Base-by-base conservation (phyloP, 2,797 vertebrate species). In the Poeciliopsis paucimaculata region DNA sequence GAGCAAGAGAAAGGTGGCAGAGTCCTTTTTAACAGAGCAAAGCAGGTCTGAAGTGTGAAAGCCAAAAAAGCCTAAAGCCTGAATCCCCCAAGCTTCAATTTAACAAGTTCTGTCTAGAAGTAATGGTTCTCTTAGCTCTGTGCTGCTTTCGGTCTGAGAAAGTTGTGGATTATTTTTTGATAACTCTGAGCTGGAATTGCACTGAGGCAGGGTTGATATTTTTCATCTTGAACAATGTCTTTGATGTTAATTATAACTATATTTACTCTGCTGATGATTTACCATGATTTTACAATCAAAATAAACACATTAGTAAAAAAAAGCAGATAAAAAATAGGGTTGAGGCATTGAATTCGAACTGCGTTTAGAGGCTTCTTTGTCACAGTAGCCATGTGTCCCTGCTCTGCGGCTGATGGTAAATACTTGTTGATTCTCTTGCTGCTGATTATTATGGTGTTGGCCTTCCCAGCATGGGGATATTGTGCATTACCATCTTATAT, bases 401-500 rank as follows among this genome's bases (percentile, higher is more conserved):
- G 18, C 23, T 73, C 45, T 60, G 31, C 49, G 13, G 43, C 51
- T 73, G 10, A 36, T 70, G 73, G 80, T 81, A 80, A 86, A 88
- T 68, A 75, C 18, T 49, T 57, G 72, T 78, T 80, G 23, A 76
- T 60, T 82, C 53, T 84, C 34, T 75, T 31, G 53, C 70, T 77
- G 47, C 60, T 84, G 82, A 45, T 82, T 62, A 88, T 85, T 39
- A 80, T 73, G 72, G 77, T 36, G 74, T 51, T 81, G 74, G 77
- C 80, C 87, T 75, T 88, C 75, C 78, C 64, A 83, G 68, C 26
- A 43, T 62, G n/a, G 75, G 80, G 55, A 88, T 77, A 79, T 87
- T 87, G 77, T 82, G 74, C 80, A 89, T 89, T 85, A 91, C 62
- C 78, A 85, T 78, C 60, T 72, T 79, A 86, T 87, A 87, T 90